These are phyloP conservation scores for Drosophila insularis DNA, from an alignment of 1,140 invertebrate genomes.

Conservation along the genomic window DNA sequence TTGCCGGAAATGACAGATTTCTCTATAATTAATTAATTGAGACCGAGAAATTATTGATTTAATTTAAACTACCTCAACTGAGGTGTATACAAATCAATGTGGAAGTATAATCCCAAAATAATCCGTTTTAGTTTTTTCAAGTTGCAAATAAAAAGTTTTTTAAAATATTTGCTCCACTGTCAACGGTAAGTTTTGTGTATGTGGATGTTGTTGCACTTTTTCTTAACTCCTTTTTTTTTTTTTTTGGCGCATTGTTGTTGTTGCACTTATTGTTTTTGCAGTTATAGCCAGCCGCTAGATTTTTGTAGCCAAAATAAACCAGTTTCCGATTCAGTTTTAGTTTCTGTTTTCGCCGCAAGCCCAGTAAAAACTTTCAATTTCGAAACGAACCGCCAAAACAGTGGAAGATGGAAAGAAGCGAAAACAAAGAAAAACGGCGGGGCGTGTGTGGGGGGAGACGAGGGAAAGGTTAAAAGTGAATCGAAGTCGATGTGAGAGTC, in stretches of 20 bases:
- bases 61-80: no score
- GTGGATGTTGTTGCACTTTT: conserved; percentile 20
- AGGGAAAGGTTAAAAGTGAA: conserved; percentile 71
- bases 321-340: conserved; percentile 46
- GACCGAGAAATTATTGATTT: no score
- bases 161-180: neutral
- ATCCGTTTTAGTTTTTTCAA: no score
- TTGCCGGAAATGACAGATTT: no score
- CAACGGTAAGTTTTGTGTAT: neutral
- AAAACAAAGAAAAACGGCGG: conserved; percentile 18
- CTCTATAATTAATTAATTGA: no score
- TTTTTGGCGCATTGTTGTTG: conserved; percentile 21
- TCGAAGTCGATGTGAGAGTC: conserved; percentile 24
- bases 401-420: conserved; percentile 10
- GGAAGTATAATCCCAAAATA: no score
- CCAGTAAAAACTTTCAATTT: conserved; percentile 73
- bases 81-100: no score
- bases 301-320: conserved; percentile 60
- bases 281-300: conserved; percentile 14
- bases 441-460: no score
- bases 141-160: neutral
- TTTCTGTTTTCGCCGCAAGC: conserved; percentile 34
- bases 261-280: neutral
- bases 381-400: conserved; percentile 55
- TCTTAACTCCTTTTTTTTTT: neutral